Base-by-base conservation (phyloP, 2,113 vertebrate genomes). In the Puma concolor region DNA sequence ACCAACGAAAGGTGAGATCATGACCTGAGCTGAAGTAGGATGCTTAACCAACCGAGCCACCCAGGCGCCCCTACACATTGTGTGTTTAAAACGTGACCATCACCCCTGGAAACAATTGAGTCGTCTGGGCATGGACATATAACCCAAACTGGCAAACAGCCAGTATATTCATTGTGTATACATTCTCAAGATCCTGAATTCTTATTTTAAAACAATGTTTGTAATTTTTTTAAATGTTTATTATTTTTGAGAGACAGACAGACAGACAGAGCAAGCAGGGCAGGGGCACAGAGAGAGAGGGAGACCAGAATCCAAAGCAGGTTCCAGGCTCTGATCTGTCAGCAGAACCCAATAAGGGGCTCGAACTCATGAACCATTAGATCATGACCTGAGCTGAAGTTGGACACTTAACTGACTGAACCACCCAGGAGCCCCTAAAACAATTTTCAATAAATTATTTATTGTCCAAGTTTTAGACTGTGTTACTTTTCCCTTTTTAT, bases 401-500 rank as follows among this genome's bases (percentile, higher is more conserved):
- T 8, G 8, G 21, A 60, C 7, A 21, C 21, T 60, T 60, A 60
- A 60, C 57, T 23, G 21, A 25, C 21, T 60, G 57, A 60, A 60
- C 57, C 57, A 60, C 57, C 57, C 21, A 60, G 57, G 21, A 0
- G 6, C 57, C 57, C 57, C 17, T 60, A 60, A 23, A 60, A 77
- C 0, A 91, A 17, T 41, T n/a, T 69, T 76, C 67, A 79, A 89
- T 54, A 64, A 83, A 79, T 2, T 67, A 64, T 60, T 92, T 82
- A 82, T 69, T 94, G 25, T 44, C 86, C 33, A 97, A 97, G 36
- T 29, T 93, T 88, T 82, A 82, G 27, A 89, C 7, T 77, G 0
- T 31, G 77, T 76, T 64, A 63, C 41, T 82, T 82, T 72, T 89
- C 44, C 14, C 44, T 94, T 92, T 86, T 64, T 71, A 63, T 74